Percentiles rank a stretch among this genome's conserved stretches.
These are phyloP conservation scores for Nudaria mundana DNA, from an alignment of 2,888 invertebrate species.

Conservation along the genomic window DNA sequence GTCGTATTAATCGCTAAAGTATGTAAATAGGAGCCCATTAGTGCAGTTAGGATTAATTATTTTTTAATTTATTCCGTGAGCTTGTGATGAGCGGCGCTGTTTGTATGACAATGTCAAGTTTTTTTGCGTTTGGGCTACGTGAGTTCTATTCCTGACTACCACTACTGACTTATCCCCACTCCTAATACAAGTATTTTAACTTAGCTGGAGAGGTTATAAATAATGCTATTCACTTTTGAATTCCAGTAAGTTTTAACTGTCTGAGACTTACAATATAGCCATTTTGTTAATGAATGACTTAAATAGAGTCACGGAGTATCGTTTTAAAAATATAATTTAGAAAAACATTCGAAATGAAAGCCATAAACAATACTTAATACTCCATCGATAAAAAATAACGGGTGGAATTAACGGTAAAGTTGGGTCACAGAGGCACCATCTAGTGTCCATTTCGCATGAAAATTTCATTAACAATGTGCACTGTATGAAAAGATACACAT, in stretches of 20 bases:
- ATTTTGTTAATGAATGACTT: too few relatives aligned
- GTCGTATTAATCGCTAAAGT: constrained; percentile 27
- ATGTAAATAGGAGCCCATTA: constrained; percentile 36
- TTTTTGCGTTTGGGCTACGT: neutral
- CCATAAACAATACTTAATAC: too few relatives aligned
- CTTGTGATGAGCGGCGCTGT: constrained; percentile 18
- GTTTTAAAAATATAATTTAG: too few relatives aligned
- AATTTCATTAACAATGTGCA: constrained; percentile 61
- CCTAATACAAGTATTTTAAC: too few relatives aligned
- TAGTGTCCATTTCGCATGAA: constrained; percentile 54
- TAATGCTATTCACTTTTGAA: too few relatives aligned
- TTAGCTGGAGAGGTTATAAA: too few relatives aligned
- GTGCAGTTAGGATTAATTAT: constrained; percentile 32
- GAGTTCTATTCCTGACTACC: too few relatives aligned
- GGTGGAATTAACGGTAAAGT: constrained; percentile 17
- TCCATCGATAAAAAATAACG: constrained; percentile 30
- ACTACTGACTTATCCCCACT: too few relatives aligned
- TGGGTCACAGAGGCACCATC: constrained; percentile 19
- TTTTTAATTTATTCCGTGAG: constrained; percentile 37
- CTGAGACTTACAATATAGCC: too few relatives aligned
- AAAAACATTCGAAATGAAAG: too few relatives aligned
- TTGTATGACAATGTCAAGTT: neutral
- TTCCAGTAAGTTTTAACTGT: too few relatives aligned
- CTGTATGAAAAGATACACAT: constrained; percentile 15
- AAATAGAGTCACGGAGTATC: too few relatives aligned